These are phyloP conservation scores for Montifringilla adamsi DNA, from an alignment of 2,113 vertebrate species.

Conservation along the genomic window DNA sequence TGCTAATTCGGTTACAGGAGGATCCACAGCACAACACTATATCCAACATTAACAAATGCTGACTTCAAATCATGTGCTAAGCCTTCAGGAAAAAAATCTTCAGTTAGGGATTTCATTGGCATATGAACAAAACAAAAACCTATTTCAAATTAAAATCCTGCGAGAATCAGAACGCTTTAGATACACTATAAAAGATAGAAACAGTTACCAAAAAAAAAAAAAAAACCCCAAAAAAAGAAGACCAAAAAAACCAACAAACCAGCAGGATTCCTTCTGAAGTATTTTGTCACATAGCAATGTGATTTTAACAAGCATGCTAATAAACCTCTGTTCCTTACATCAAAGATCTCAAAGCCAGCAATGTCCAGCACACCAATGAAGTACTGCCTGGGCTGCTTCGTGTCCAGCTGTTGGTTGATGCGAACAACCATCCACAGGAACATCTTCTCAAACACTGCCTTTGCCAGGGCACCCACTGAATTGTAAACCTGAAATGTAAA, in stretches of 20 bases:
- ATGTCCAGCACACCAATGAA: slow-evolving; percentile 83
- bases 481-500: slow-evolving; percentile 50
- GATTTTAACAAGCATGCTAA: background rate
- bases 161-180: background rate
- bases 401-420: slow-evolving; percentile 80
- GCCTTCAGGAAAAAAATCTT: background rate
- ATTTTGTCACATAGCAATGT: background rate
- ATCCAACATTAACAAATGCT: background rate
- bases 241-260: background rate
- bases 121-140: background rate
- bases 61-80: background rate
- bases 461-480: slow-evolving; percentile 78
- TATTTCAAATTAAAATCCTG: background rate
- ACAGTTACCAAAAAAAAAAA: background rate
- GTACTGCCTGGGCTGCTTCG: slow-evolving; percentile 78
- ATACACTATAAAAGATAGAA: background rate
- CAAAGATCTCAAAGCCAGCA: slow-evolving; percentile 81
- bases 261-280: background rate
- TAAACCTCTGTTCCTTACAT: slow-evolving; percentile 73
- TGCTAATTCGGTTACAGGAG: background rate
- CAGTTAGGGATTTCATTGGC: background rate
- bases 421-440: slow-evolving; percentile 84
- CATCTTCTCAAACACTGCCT: slow-evolving; percentile 85
- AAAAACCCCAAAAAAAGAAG: accelerated
- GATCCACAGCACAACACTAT: accelerated